A percentile compares a stretch with the other conserved stretches of the same genome.
Evolutionary conservation across 2,113 vertebrate species (phyloP).

Genomic region (Nothoprocta perdicaria): DNA sequence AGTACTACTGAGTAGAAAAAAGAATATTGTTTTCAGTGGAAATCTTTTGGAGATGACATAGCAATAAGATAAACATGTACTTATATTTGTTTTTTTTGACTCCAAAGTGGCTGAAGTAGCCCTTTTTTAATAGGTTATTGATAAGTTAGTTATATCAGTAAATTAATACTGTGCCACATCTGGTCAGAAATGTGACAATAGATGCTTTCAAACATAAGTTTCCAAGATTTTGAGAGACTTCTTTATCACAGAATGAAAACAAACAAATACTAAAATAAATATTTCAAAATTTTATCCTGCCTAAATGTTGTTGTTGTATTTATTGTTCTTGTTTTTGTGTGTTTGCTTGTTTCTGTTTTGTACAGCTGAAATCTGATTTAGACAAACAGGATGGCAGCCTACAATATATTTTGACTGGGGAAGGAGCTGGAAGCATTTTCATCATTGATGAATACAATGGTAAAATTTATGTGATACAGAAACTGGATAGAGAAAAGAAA

Average conservation of each 20-base stretch:
- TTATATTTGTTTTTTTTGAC: not conserved
- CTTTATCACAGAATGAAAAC: not conserved
- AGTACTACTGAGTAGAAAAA: not conserved
- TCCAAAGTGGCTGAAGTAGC: not conserved
- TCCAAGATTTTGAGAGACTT: not conserved
- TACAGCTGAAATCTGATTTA: conserved; percentile 86
- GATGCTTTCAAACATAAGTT: not conserved
- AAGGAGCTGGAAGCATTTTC: conserved; percentile 86
- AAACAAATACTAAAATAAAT: not conserved
- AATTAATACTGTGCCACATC: not conserved
- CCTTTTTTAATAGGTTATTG: not conserved
- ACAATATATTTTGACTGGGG: conserved; percentile 84
- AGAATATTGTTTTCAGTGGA: not conserved
- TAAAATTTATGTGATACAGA: conserved; percentile 80
- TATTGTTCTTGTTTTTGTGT: not conserved
- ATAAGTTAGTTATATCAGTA: not conserved
- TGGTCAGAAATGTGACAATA: not conserved
- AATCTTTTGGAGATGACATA: not conserved
- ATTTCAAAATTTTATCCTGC: not conserved
- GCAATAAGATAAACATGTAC: not conserved
- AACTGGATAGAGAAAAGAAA: conserved; percentile 88
- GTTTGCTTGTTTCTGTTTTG: not conserved
- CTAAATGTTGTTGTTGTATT: not conserved
- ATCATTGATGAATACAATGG: conserved; percentile 82
- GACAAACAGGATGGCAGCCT: conserved; percentile 82